Evolutionary conservation across 2,888 invertebrate genomes (phyloP).

Genomic region (Baronia brevicornis): DNA sequence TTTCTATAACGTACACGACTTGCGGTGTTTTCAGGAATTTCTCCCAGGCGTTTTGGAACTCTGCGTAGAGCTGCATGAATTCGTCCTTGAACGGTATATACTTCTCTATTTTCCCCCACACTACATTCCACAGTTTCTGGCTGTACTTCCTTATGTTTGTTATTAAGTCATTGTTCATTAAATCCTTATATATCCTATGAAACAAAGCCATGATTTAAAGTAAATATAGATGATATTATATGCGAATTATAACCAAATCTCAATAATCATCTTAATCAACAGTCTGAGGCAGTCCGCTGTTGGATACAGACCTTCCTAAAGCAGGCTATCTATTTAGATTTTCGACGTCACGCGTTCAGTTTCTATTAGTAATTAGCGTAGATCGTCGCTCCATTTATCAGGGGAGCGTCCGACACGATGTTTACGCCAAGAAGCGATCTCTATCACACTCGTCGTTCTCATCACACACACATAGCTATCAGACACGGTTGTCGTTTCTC

Average conservation of each 20-base stretch:
- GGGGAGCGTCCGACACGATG: no score
- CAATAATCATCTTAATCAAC: neutral
- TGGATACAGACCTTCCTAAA: neutral
- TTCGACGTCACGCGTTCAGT: no score
- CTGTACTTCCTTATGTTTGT: slow-evolving; percentile 87
- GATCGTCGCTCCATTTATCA: no score
- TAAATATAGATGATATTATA: neutral
- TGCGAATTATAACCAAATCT: neutral
- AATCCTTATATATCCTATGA: slow-evolving; percentile 81
- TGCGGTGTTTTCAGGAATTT: slow-evolving; percentile 60
- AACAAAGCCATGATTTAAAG: slow-evolving; percentile 5
- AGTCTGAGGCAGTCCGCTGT: no score
- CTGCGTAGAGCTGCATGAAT: slow-evolving; percentile 48
- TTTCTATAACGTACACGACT: slow-evolving; percentile 59
- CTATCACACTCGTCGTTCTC: no score
- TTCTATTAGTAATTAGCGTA: no score
- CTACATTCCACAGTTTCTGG: slow-evolving; percentile 75
- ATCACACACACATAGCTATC: no score
- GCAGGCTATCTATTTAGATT: neutral
- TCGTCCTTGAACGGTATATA: slow-evolving; percentile 67
- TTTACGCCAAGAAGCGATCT: no score
- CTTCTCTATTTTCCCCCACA: slow-evolving; percentile 59
- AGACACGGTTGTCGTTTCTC: no score
- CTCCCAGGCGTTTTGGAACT: slow-evolving; percentile 58
- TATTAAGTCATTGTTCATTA: slow-evolving; percentile 84